Percentiles rank a stretch among this genome's conserved stretches.
Conservation (phyloP, 2,888 invertebrate species). For the Cataglyphis livida region DNA sequence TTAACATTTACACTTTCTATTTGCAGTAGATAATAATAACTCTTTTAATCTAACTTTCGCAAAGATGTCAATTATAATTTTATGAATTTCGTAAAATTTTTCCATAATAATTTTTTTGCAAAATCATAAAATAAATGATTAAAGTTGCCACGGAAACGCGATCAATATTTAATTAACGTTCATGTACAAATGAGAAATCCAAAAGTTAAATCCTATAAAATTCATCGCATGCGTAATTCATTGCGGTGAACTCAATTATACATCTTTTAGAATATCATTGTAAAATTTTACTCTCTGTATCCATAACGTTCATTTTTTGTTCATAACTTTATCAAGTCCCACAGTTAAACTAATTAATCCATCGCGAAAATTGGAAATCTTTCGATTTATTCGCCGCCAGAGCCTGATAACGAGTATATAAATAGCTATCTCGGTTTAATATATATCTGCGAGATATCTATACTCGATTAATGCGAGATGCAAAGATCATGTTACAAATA, state of each 20-base stretch:
- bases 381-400: neutral
- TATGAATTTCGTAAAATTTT: neutral
- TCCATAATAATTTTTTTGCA: neutral
- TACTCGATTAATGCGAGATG: conserved; percentile 37
- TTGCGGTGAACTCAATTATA: conserved; percentile 19
- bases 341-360: conserved; percentile 31
- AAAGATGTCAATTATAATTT: conserved; percentile 9
- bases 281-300: conserved; percentile 11
- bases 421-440: neutral
- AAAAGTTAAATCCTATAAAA: conserved; percentile 25
- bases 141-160: neutral
- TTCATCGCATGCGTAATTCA: conserved; percentile 22
- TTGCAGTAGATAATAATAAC: neutral
- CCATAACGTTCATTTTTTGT: neutral
- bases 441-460: neutral
- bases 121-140: neutral
- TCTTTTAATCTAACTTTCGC: conserved; percentile 1
- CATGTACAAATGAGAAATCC: conserved; percentile 4
- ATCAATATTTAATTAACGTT: conserved; percentile 27
- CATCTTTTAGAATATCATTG: conserved; percentile 19
- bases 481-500: conserved; percentile 39
- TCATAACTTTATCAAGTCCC: conserved; percentile 7
- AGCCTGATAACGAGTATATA: neutral
- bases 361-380: conserved; percentile 7
- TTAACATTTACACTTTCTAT: conserved; percentile 61